phyloP scores from a whole-genome alignment of 1,140 invertebrate genomes.

The Chrysomallon squamiferum region DNA sequence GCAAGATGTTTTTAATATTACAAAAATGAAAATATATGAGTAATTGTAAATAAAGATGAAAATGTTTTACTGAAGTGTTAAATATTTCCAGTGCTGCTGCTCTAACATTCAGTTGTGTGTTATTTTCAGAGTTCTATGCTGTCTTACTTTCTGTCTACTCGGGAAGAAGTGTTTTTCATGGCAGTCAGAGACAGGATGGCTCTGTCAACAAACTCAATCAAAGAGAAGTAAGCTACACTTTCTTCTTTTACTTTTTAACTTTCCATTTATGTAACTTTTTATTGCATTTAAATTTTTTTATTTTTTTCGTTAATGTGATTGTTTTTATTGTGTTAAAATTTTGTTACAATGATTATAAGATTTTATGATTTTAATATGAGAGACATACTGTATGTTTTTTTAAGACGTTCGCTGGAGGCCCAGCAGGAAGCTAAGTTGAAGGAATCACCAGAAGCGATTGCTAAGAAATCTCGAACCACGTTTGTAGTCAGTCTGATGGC shows the following conservation, averaged over 20 bases:
- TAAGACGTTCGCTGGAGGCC: slow-evolving; percentile 54
- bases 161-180: slow-evolving; percentile 64
- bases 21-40: too few species aligned
- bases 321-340: too few species aligned
- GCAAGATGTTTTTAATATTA: too few species aligned
- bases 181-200: slow-evolving; percentile 60
- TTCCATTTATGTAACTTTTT: background rate
- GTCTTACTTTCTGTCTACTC: slow-evolving; percentile 60
- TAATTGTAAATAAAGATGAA: too few species aligned
- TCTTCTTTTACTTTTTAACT: background rate
- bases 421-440: slow-evolving; percentile 60
- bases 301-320: too few species aligned
- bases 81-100: too few species aligned
- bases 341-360: too few species aligned
- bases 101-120: too few species aligned
- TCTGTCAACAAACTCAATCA: slow-evolving; percentile 58
- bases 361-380: too few species aligned
- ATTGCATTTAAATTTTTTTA: background rate
- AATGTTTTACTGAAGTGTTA: too few species aligned
- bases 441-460: slow-evolving; percentile 39
- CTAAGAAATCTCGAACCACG: slow-evolving; percentile 35
- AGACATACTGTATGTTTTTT: slow-evolving; percentile 7
- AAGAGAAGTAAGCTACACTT: slow-evolving; percentile 61
- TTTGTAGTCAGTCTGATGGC: slow-evolving; percentile 53
- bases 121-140: slow-evolving; percentile 55